These are phyloP conservation scores for Crossaster papposus DNA, from an alignment of 53 echinoderm and acorn worm species.

Conservation along the genomic window DNA sequence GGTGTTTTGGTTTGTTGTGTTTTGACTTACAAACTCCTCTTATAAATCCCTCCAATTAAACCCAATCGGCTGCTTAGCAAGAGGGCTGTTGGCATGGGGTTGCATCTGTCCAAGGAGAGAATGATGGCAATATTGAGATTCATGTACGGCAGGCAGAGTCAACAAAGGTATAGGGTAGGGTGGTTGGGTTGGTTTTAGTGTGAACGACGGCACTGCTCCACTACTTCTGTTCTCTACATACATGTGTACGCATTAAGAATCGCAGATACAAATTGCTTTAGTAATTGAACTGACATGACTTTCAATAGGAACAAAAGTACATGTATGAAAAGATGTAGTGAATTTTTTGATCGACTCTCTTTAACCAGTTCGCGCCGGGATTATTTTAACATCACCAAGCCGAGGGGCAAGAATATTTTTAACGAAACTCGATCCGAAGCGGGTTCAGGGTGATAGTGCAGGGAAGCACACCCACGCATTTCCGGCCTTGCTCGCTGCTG, in stretches of 20 bases:
- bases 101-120: slow-evolving; percentile 77
- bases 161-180: neutral
- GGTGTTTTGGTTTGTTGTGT: slow-evolving; percentile 53
- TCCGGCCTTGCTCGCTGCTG: too few species aligned
- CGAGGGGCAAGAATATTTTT: too few species aligned
- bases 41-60: slow-evolving; percentile 62
- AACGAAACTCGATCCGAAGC: too few species aligned
- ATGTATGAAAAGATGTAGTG: neutral
- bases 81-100: slow-evolving; percentile 65
- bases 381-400: too few species aligned
- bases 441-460: too few species aligned
- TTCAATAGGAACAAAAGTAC: neutral
- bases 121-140: slow-evolving; percentile 67
- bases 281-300: neutral
- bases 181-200: slow-evolving; percentile 20
- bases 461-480: too few species aligned
- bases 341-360: neutral
- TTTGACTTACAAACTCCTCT: slow-evolving; percentile 94
- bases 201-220: neutral
- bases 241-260: neutral
- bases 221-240: neutral
- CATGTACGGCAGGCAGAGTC: slow-evolving; percentile 28
- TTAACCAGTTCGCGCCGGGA: too few species aligned
- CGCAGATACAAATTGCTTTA: neutral
- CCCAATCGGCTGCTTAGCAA: slow-evolving; percentile 66